A percentile compares a stretch with the other conserved stretches of the same genome.
Evolutionary conservation across 2,888 invertebrate species (phyloP).

Genomic region (Diloba caeruleocephala): DNA sequence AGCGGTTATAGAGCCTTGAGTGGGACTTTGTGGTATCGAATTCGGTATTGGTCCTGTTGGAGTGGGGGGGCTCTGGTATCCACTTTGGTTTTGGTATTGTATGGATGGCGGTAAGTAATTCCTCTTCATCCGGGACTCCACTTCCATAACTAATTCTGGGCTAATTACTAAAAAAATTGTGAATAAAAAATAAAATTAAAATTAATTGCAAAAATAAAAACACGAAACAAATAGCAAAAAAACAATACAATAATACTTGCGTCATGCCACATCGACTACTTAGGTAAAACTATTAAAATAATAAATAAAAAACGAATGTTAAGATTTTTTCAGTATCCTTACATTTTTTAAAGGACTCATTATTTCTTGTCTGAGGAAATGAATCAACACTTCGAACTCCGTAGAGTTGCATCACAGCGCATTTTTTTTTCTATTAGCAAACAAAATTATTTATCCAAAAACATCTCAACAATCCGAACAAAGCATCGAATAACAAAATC

Average conservation of each 20-base stretch:
- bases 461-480: conserved; percentile 3
- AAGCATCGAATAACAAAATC: conserved; percentile 4
- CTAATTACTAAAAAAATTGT: conserved; percentile 93
- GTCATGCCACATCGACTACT: conserved; percentile 39
- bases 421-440: not conserved
- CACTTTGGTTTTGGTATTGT: conserved; percentile 73
- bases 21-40: conserved; percentile 61
- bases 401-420: no score
- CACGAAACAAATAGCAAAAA: conserved; percentile 28
- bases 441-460: not conserved
- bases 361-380: no score
- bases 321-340: conserved; percentile 27
- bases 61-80: conserved; percentile 68
- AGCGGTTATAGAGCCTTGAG: conserved; percentile 59
- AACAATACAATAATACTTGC: conserved; percentile 35
- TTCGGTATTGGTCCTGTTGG: conserved; percentile 55
- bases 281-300: conserved; percentile 5
- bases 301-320: not conserved
- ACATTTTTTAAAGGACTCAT: no score
- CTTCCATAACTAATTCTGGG: conserved; percentile 96
- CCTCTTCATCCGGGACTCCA: conserved; percentile 95
- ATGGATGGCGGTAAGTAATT: conserved; percentile 93
- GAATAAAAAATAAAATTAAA: conserved; percentile 42
- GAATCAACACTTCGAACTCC: no score
- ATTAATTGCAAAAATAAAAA: conserved; percentile 50